Conservation (phyloP, 2,113 vertebrate species). For the Cranoglanis bouderius region DNA sequence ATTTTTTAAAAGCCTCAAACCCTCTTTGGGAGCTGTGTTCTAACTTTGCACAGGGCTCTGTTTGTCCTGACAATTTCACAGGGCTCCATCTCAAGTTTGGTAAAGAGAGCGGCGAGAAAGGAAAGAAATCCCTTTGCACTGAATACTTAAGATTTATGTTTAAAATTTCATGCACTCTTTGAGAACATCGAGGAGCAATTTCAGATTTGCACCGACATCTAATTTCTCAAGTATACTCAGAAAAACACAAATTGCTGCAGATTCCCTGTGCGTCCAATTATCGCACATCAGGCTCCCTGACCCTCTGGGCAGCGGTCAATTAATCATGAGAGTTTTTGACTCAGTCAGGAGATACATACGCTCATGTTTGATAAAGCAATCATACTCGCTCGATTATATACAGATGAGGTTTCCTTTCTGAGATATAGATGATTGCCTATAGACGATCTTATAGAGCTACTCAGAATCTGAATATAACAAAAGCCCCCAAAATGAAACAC, state of each 20-base stretch:
- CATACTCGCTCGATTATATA: conserved; percentile 69
- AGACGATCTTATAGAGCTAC: not conserved
- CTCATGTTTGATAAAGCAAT: conserved; percentile 80
- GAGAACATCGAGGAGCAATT: conserved; percentile 81
- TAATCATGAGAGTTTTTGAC: conserved; percentile 73
- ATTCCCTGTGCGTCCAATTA: conserved; percentile 83
- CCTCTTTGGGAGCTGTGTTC: conserved; percentile 59
- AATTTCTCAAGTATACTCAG: conserved; percentile 79
- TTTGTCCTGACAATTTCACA: conserved; percentile 74
- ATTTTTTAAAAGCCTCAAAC: conserved; percentile 57
- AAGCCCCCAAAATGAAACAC: not conserved
- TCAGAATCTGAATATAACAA: not conserved
- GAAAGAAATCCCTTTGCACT: conserved; percentile 71
- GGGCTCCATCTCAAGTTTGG: conserved; percentile 73
- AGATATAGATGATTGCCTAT: not conserved
- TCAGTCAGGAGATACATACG: conserved; percentile 72
- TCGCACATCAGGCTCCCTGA: conserved; percentile 80
- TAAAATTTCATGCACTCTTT: conserved; percentile 81
- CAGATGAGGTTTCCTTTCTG: conserved; percentile 79
- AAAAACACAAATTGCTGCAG: conserved; percentile 80
- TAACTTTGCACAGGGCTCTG: conserved; percentile 56
- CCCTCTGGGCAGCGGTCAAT: conserved; percentile 78
- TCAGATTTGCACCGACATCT: conserved; percentile 82
- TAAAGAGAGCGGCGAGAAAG: conserved; percentile 52
- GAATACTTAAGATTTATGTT: conserved; percentile 78